A percentile compares a stretch with the other conserved stretches of the same genome.
phyloP scores from a whole-genome alignment of 2,113 vertebrate species.

The Rhagologus leucostigma region DNA sequence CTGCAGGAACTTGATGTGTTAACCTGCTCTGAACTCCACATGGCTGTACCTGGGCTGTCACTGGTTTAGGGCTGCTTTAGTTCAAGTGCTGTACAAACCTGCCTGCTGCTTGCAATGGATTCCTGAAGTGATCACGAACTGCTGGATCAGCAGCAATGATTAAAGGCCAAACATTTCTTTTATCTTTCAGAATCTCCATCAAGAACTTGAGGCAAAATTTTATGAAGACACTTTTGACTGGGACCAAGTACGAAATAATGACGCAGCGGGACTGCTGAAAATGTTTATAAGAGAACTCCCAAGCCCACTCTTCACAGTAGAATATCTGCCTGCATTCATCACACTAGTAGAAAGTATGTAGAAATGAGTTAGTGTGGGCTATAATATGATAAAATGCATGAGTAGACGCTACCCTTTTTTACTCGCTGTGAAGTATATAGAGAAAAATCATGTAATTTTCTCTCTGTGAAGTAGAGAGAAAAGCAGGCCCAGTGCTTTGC shows the following conservation, averaged over 20 bases:
- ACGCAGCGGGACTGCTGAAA: constrained; percentile 91
- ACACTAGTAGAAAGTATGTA: constrained; percentile 84
- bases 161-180: not conserved
- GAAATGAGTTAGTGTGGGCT: not conserved
- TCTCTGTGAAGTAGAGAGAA: not conserved
- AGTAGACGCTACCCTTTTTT: not conserved
- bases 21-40: not conserved
- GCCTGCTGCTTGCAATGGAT: not conserved
- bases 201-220: constrained; percentile 87
- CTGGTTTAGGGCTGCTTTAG: not conserved
- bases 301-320: constrained; percentile 86
- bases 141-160: not conserved
- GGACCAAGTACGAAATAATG: constrained; percentile 89
- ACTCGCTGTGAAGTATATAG: not conserved
- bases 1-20: not conserved
- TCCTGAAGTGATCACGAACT: not conserved
- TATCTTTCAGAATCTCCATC: constrained; percentile 81
- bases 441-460: not conserved
- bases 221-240: constrained; percentile 85
- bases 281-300: constrained; percentile 94
- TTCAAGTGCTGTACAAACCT: not conserved
- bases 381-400: not conserved
- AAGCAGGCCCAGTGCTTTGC: not conserved
- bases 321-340: constrained; percentile 87
- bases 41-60: not conserved